Percentiles rank a stretch among this genome's conserved stretches.
Conservation (phyloP, 2,888 invertebrate species). For the Serripes groenlandicus region DNA sequence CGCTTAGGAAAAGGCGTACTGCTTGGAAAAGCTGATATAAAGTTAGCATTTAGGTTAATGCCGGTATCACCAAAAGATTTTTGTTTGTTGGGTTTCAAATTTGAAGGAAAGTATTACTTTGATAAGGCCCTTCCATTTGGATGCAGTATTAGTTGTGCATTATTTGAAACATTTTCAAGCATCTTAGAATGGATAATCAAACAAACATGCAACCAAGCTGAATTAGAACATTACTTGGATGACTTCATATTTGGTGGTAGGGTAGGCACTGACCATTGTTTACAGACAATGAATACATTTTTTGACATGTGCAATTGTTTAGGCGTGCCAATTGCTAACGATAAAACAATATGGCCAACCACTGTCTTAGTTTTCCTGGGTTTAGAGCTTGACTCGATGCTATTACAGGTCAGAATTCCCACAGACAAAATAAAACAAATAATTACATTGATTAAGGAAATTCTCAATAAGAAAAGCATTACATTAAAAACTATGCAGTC, state of each 20-base stretch:
- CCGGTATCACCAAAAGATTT: slow-evolving; percentile 32
- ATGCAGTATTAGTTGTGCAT: slow-evolving; percentile 32
- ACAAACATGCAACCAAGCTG: background rate
- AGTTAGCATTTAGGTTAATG: slow-evolving; percentile 23
- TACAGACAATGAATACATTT: background rate
- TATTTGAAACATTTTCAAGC: slow-evolving; percentile 54
- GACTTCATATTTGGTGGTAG: background rate
- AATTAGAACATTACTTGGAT: background rate
- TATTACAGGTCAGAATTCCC: background rate
- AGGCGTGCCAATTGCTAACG: background rate
- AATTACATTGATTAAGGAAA: background rate
- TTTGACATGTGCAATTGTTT: background rate
- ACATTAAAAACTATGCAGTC: slow-evolving; percentile 43
- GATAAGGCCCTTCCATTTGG: slow-evolving; percentile 52
- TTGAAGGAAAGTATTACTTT: slow-evolving; percentile 37
- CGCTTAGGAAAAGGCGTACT: slow-evolving; percentile 20
- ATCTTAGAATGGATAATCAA: slow-evolving; percentile 39
- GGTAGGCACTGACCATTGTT: background rate
- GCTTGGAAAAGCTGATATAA: background rate
- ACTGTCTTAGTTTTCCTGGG: background rate
- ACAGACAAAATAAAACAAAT: background rate
- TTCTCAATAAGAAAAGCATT: slow-evolving; percentile 16
- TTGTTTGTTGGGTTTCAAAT: slow-evolving; percentile 42
- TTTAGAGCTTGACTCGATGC: background rate
- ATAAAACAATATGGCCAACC: background rate